Evolutionary conservation across 2,888 invertebrate genomes (phyloP), one percentile per base, ranked within the genome.

Genomic region (Lysandra bellargus): DNA sequence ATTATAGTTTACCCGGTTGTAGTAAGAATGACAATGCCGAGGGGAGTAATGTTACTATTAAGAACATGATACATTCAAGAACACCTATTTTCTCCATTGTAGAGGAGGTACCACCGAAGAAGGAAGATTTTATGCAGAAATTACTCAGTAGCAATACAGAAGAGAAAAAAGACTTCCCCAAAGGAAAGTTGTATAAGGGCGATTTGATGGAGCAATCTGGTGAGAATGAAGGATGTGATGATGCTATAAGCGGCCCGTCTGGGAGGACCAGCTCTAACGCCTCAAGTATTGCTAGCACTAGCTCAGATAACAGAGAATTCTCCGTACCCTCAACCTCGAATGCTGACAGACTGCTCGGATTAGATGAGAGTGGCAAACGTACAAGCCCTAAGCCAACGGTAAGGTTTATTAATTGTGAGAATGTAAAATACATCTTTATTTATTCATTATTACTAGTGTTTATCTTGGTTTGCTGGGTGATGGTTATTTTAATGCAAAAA

Each of bases 51-150:
- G 87, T 88, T 7, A 91, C 90, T 57, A 91, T 91, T 49, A 93
- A 92, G 81, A 92, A 91, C 76, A 90, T 93, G 89, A 91, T 90
- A 57, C 87, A 90, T 81, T 86, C 88, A 79, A 87, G 86, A 69
- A 88, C 87, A 82, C 82, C 84, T 49, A 78, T 81, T 12, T 90
- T 85, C 81, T 84, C 83, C 44, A 75, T 75, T n/a, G 82, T 82
- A 9, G 87, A 86, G n/a, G 88, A 87, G 64, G 82, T 76, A 72
- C 80, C 83, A 23, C 86, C 86, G 0, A 88, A 86, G 78, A 89
- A 92, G 79, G 89, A 89, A 78, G 93, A 94, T 83, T 93, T 94
- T 80, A 94, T 94, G 94, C 91, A 92, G 81, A 93, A 92, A 80
- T 83, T 94, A 73, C 84, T 94, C 79, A 90, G 84, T 83, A 92